Conservation (phyloP, 1,140 invertebrate species). For the Apis dorsata region DNA sequence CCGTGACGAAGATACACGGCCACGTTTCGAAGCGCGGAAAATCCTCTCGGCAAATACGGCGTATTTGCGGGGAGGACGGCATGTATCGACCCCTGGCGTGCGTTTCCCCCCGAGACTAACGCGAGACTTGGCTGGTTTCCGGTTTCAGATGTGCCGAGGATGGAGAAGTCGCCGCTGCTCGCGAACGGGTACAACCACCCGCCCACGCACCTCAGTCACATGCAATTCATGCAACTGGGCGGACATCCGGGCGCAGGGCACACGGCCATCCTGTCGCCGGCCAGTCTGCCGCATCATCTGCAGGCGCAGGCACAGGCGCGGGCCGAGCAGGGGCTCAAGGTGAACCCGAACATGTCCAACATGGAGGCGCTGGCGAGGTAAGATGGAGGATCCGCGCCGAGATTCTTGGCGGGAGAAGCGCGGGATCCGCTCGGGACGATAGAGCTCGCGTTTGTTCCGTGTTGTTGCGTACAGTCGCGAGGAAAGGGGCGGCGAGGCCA, state of each 20-base stretch:
- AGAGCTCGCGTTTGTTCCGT: not conserved
- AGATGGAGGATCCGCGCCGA: constrained; percentile 51
- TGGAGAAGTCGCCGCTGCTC: constrained; percentile 94
- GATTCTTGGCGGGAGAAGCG: not conserved
- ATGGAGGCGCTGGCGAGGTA: constrained; percentile 93
- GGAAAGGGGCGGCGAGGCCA: constrained; percentile 75
- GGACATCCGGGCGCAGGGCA: constrained; percentile 85
- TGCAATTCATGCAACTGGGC: constrained; percentile 92
- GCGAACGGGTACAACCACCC: constrained; percentile 97
- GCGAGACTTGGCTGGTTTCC: constrained; percentile 35
- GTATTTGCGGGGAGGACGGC: constrained; percentile 14
- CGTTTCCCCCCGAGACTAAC: not conserved
- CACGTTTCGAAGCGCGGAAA: not conserved
- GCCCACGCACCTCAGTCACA: constrained; percentile 92
- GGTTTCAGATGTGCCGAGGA: constrained; percentile 88
- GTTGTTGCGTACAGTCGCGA: constrained; percentile 38
- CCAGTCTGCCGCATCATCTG: constrained; percentile 91
- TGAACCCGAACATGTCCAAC: constrained; percentile 86
- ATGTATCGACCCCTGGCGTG: too few species aligned
- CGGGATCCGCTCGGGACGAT: not conserved
- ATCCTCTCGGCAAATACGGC: constrained; percentile 26
- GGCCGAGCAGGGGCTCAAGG: constrained; percentile 82
- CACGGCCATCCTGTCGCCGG: constrained; percentile 91
- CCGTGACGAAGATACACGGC: constrained; percentile 35
- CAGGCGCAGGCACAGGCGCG: constrained; percentile 78